Percentiles rank a stretch among this genome's conserved stretches.
These are phyloP conservation scores for Apis cerana DNA, from an alignment of 1,140 invertebrate species.

Conservation along the genomic window DNA sequence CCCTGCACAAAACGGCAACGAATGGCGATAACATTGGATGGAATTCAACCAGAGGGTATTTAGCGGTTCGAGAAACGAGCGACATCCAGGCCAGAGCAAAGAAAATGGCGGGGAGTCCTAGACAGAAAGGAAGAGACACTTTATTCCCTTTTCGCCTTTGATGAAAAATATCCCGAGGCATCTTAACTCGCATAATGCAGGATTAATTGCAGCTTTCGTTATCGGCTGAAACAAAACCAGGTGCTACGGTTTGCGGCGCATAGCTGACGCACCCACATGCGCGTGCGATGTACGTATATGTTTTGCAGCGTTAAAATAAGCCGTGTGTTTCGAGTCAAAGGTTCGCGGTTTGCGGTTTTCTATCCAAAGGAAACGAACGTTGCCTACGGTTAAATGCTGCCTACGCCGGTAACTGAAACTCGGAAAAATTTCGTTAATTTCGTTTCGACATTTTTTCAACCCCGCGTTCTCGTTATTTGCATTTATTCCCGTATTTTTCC, in stretches of 20 bases:
- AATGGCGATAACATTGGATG: not conserved
- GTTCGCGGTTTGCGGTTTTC: slow-evolving; percentile 34
- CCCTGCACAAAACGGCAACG: not conserved
- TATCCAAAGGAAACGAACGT: slow-evolving; percentile 42
- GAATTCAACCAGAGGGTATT: not conserved
- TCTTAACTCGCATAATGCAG: slow-evolving; percentile 21
- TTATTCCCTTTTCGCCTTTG: not conserved
- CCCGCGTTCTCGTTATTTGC: not conserved
- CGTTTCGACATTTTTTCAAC: not conserved
- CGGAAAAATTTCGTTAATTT: slow-evolving; percentile 34
- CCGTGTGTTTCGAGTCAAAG: slow-evolving; percentile 44
- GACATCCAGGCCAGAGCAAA: not conserved
- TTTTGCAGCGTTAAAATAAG: slow-evolving; percentile 43
- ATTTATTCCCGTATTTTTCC: slow-evolving; percentile 5
- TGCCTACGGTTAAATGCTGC: slow-evolving; percentile 20
- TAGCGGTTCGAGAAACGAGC: not conserved
- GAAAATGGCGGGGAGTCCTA: not conserved
- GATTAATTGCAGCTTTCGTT: slow-evolving; percentile 53
- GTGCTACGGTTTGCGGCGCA: not conserved
- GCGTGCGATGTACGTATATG: not conserved
- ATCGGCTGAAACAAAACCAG: slow-evolving; percentile 42
- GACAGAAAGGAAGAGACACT: slow-evolving; percentile 21
- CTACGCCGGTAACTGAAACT: not conserved
- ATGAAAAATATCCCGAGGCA: slow-evolving; percentile 22
- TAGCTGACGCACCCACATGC: no score